Base-by-base conservation (phyloP, 1,140 invertebrate genomes). In the Danaus plexippus region DNA sequence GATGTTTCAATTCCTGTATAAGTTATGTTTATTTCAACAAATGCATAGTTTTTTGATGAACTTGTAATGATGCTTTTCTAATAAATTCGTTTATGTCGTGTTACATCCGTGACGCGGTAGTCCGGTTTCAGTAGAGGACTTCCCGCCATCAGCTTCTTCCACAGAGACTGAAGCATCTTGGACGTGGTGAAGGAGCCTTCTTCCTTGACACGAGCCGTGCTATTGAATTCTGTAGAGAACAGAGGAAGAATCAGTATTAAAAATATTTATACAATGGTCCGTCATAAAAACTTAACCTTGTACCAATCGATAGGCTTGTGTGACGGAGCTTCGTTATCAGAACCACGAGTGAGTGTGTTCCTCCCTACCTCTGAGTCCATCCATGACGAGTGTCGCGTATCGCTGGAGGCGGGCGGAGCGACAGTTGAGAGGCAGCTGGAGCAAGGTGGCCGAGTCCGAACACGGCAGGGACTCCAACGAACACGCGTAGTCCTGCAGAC, bases 131-230 rank as follows among this genome's bases (percentile, higher is more conserved):
- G 56, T 2, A 85, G 74, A 6, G 82, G 80, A 59, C 67, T 73
- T 7, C 77, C 79, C 0, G 79, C 67, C 82, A 85, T 85, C 0
- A 75, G 52, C 52, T 82, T 85, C 63, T 81, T 85, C 82, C 82
- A 85, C 7, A 82, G 53, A 4, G 73, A 69, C 8, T 81, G 48
- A n/a, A 85, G 57, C 9, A 64, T 66, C 53, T 77, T 79, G 0
- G 79, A 11, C 2, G 74, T 64, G 6, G 73, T 65, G 10, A 57
- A 44, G 7, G 54, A 52, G 12, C 71, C 71, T 6, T 13, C 45
- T 13, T 69, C 70, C 32, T 63, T 67, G 0, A 55, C 50, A 15
- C 40, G 57, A 0, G 67, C 54, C 4, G 71, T 74, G 0, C 66
- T 66, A 52, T 77, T 72, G 8, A 83, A 58, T 63, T 83, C 80